Evolutionary conservation across 2,113 vertebrate species (phyloP), one percentile per base, ranked within the genome.

Genomic region (Galemys pyrenaicus): DNA sequence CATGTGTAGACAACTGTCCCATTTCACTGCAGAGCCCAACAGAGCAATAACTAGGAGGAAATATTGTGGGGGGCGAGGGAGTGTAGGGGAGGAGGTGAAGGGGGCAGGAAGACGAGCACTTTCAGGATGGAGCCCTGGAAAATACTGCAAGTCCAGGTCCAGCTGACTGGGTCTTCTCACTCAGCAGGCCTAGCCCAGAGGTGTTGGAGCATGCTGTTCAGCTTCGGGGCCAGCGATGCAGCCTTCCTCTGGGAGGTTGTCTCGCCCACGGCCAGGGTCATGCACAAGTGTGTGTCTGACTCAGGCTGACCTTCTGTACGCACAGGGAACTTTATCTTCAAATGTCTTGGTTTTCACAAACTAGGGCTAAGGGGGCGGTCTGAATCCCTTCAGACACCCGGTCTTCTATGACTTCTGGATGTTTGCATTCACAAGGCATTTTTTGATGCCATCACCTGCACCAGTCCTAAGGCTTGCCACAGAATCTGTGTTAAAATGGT

Each of bases 211-310:
- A 22, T 8, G 39, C 4, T 5, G 3, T 6, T 60, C 51, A 56
- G 71, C 35, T 4, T 12, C 6, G 8, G 54, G 62, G 44, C 4
- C 20, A 26, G 28, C 26, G 35, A 64, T 81, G 56, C 12, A 16
- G 8, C 17, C 60, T 46, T 58, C 12, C 16, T 80, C 16, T 0
- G 4, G 15, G 15, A 32, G 4, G 16, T 12, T 5, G 2, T 35
- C 35, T 32, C 56, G 0, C 2, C 17, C 4, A 13, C 2, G 0
- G 3, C 10, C 3, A 0, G 17, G 46, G 32, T 12, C 13, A 9
- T 13, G 60, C 26, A 81, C 3, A 24, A 0, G 0, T 32, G 28
- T 12, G 26, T 19, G 6, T 37, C n/a, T 37, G 58, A 46, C 60
- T 70, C 12, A 22, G 49, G 20, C 5, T 82, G n/a, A 4, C 49